A percentile compares a stretch with the other conserved stretches of the same genome.
Conservation (phyloP, 1,140 invertebrate species). For the Ips typographus region DNA sequence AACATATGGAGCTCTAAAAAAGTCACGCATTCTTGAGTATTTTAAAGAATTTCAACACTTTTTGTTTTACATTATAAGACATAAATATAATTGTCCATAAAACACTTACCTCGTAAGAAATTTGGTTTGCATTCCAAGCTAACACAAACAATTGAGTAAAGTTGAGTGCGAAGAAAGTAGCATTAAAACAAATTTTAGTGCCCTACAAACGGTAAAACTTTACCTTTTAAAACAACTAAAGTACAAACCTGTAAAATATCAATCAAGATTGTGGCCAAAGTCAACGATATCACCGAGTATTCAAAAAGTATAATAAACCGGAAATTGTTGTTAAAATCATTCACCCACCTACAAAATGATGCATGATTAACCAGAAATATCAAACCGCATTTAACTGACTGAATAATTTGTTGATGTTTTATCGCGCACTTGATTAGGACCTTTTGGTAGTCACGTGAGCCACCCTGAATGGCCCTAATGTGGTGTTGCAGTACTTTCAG, state of each 20-base stretch:
- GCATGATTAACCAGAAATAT: not conserved
- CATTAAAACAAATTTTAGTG: constrained; percentile 4
- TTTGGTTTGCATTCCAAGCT: constrained; percentile 20
- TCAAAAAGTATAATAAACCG: constrained; percentile 15
- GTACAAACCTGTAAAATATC: constrained; percentile 6
- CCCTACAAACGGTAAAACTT: constrained; percentile 8
- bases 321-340: constrained; percentile 15
- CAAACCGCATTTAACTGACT: not conserved
- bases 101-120: not conserved
- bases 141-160: not conserved
- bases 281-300: constrained; percentile 9
- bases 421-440: no score
- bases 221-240: not conserved
- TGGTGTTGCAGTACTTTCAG: constrained; percentile 10
- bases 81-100: no score
- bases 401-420: no score
- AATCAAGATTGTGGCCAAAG: constrained; percentile 4
- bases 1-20: constrained; percentile 3
- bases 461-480: not conserved
- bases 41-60: not conserved
- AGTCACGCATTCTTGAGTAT: not conserved
- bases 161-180: constrained; percentile 2
- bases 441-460: no score
- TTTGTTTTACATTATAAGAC: not conserved
- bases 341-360: constrained; percentile 14